Evolutionary conservation across 2,888 invertebrate genomes (phyloP), one percentile per base, ranked within the genome.

Genomic region (Drosophila eohydei): DNA sequence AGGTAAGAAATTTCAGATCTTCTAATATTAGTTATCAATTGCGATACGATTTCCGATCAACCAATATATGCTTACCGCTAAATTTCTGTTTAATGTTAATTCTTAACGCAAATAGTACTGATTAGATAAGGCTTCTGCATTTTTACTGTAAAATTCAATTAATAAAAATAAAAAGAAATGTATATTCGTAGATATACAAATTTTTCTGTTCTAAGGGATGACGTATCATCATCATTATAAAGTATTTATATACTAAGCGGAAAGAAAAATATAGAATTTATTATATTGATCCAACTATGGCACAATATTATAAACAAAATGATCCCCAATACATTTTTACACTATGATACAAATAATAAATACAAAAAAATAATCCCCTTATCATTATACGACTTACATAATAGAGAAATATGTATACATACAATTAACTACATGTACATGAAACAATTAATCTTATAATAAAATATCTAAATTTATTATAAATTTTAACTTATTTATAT

Each of bases 91-190:
- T 52, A 71, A 48, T 70, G 62, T 71, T 74, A 71, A 72, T 62
- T 54, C 36, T 54, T 44, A 64, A 60, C 40, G 34, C 78, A 71
- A 74, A 82, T 81, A 84, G 90, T 89, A 88, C 90, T 88, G 87
- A 88, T 82, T 81, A 89, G 77, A 77, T 84, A 89, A 89, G 90
- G 81, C 72, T 80, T 83, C 66, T 77, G 70, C 73, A 89, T 73
- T 76, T 86, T 73, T 79, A 85, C 71, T 82, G 86, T 83, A 72
- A 68, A 71, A 56, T 64, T 51, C n/a, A 67, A 67, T 59, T 46
- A 28, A 64, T 21, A 32, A n/a, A 50, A 50, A 32, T 41, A 32
- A 26, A 14, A 4, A 54, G 51, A 46, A 32, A 41, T n/a, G 41
- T 21, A 36, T 6, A 14, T 21, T 56, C 36, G 34, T 46, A 60